Base-by-base conservation (phyloP, 1,140 invertebrate species). In the Caerostris darwini region DNA sequence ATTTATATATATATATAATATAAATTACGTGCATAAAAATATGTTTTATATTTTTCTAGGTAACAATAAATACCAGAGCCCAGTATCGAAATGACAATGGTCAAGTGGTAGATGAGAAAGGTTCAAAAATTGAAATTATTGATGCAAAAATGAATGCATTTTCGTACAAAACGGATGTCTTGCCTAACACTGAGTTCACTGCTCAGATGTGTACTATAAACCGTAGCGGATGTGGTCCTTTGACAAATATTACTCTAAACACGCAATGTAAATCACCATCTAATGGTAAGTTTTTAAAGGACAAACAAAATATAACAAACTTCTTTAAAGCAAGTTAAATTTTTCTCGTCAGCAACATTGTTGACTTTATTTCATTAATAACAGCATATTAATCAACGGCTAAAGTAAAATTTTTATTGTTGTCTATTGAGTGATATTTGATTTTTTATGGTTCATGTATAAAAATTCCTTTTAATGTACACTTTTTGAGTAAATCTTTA, bases 141-240 rank as follows among this genome's bases (percentile, higher is more conserved):
- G 94, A 94, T 53, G 91, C 93, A 14, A 94, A 93, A 69, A 14
- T 56, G n/a, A 94, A 94, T 82, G 94, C 89, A 56, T 64, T 90
- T 12, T 54, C 86, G 69, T 94, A 92, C 50, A 94, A 93, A 54
- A 83, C 86, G 12, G 93, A 89, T 58, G 91, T 96, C 17, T 94
- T 93, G 81, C 95, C 95, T n/a, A 96, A 96, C 86, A 96, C 96
- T 7, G 95, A 96, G 93, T 96, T 96, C 91, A 95, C 94, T 53
- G 95, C 83, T 56, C 71, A 94, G 61, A 87, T 95, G 34, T 95
- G 95, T 89, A 94, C 94, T 5, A 94, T 95, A 17, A 95, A 95
- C 64, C 88, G 93, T 87, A 94, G 95, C 19, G 95, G 95, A 71
- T 95, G 95, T 92, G 95, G 95, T n/a, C 88, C 93, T 53, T 69